Evolutionary conservation across 2,797 vertebrate genomes (phyloP).

Genomic region (Tokudaia muenninki): DNA sequence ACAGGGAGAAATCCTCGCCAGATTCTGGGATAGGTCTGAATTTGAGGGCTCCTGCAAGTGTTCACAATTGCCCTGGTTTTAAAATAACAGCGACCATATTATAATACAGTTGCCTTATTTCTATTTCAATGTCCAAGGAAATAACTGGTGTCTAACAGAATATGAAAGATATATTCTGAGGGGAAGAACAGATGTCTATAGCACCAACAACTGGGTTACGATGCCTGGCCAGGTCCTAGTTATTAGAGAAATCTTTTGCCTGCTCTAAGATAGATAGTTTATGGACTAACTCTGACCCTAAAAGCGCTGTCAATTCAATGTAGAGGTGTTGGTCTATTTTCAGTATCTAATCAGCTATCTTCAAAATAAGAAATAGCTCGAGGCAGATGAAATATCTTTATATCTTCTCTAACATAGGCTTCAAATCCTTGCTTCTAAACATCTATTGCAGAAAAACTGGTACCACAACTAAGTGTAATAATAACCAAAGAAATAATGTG

Average conservation of each 20-base stretch:
- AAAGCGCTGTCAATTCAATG: neutral
- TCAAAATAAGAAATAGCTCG: neutral
- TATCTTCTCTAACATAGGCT: neutral
- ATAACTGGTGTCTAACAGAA: neutral
- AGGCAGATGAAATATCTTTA: neutral
- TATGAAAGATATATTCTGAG: neutral
- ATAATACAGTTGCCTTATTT: neutral
- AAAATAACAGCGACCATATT: neutral
- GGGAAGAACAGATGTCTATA: neutral
- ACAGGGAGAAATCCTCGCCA: too few relatives aligned
- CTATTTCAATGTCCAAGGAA: neutral
- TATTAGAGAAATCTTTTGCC: neutral
- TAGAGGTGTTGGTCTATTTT: neutral
- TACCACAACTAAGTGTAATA: neutral
- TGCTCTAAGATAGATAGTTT: neutral
- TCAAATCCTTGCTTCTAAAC: neutral
- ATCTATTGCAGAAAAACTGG: slow-evolving; percentile 10
- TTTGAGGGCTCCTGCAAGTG: neutral
- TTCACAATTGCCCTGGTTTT: neutral
- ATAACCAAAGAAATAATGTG: neutral
- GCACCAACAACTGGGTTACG: neutral
- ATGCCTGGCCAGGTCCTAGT: neutral
- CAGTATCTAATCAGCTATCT: neutral
- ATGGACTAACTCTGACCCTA: neutral
- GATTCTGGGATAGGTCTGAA: neutral